A percentile compares a stretch with the other conserved stretches of the same genome.
Conservation (phyloP, 92 coral and sea anemone genomes). For the Muricea muricata region DNA sequence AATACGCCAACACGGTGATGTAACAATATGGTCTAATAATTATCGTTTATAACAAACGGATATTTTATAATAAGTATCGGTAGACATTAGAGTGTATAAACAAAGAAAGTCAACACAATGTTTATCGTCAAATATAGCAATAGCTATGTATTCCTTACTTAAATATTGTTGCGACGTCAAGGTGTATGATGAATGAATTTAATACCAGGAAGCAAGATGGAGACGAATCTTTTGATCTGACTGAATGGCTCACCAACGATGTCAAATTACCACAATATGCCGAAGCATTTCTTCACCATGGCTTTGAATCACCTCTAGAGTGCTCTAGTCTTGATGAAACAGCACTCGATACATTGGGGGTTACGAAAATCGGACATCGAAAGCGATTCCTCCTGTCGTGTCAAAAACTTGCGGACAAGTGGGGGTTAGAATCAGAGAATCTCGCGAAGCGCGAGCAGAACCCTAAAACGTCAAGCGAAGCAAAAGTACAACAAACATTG, state of each 20-base stretch:
- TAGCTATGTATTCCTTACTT: constrained; percentile 4
- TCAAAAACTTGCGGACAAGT: constrained; percentile 67
- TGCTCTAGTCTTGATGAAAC: constrained; percentile 70
- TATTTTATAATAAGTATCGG: neutral
- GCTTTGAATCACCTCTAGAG: constrained; percentile 71
- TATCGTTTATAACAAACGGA: neutral
- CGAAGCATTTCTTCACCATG: constrained; percentile 80
- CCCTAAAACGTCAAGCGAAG: constrained; percentile 5
- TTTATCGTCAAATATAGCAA: neutral
- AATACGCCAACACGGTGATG: too few relatives aligned
- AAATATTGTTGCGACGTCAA: constrained; percentile 7
- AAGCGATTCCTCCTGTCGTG: constrained; percentile 75
- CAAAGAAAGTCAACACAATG: neutral
- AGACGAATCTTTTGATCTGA: constrained; percentile 37
- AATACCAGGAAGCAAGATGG: constrained; percentile 14
- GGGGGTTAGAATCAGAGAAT: constrained; percentile 34
- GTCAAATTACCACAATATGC: constrained; percentile 88
- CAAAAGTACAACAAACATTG: neutral
- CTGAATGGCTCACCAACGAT: constrained; percentile 88
- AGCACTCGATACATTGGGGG: constrained; percentile 77
- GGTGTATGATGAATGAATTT: constrained; percentile 11
- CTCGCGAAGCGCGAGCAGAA: constrained; percentile 22
- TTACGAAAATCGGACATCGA: constrained; percentile 84
- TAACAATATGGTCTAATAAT: neutral
- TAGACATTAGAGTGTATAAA: neutral